Evolutionary conservation across 2,113 vertebrate genomes (phyloP).

Genomic region (Prionailurus viverrinus): DNA sequence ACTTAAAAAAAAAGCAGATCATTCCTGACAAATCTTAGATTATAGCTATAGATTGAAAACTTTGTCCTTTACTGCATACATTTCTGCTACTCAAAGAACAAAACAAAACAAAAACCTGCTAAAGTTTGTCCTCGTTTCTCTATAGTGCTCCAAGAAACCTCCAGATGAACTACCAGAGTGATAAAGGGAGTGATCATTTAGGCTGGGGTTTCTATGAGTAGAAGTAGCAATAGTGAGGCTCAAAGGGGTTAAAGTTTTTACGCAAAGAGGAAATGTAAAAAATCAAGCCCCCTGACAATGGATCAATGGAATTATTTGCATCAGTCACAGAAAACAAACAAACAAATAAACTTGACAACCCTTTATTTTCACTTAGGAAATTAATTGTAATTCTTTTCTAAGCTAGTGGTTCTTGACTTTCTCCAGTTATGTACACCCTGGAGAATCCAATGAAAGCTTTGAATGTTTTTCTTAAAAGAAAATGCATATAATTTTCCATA

Average conservation of each 20-base stretch:
- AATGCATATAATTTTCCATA: neutral
- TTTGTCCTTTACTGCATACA: neutral
- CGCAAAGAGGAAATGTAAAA: neutral
- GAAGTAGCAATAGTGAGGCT: neutral
- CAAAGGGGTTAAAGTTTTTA: neutral
- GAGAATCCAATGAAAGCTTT: neutral
- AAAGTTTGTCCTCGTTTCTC: neutral
- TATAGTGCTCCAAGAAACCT: neutral
- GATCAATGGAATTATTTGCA: neutral
- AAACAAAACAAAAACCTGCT: neutral
- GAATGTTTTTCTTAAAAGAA: neutral
- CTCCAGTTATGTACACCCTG: neutral
- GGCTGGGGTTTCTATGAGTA: neutral
- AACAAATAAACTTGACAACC: neutral
- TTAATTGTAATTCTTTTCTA: neutral
- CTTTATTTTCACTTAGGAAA: slow-evolving; percentile 11
- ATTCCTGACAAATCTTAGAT: neutral
- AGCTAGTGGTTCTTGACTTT: neutral
- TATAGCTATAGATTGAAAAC: neutral
- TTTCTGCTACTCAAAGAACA: neutral
- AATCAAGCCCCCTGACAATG: neutral
- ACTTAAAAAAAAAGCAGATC: neutral
- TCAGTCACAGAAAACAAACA: slow-evolving; percentile 6
- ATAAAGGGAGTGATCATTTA: neutral
- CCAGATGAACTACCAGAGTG: neutral